These are phyloP conservation scores for Brenthis ino DNA, from an alignment of 2,888 invertebrate species.

Conservation along the genomic window DNA sequence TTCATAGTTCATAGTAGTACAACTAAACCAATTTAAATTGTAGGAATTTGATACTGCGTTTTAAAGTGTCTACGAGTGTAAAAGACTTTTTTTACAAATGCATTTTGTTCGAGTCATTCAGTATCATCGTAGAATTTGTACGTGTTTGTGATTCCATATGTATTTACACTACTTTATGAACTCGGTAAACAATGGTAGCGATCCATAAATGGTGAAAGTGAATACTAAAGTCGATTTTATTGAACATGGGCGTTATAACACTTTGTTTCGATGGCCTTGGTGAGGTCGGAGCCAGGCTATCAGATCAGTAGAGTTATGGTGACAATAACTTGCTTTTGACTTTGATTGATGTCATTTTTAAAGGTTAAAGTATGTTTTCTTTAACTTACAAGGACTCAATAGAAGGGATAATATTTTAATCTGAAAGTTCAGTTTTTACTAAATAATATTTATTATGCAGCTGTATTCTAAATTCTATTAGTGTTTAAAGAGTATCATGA, in stretches of 20 bases:
- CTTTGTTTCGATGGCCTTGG: slow-evolving; percentile 40
- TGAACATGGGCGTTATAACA: slow-evolving; percentile 41
- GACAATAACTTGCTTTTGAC: slow-evolving; percentile 28
- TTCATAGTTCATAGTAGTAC: neutral
- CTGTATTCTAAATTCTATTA: neutral
- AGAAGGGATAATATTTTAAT: neutral
- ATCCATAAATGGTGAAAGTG: slow-evolving; percentile 46
- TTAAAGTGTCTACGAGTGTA: slow-evolving; percentile 1
- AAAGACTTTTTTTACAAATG: neutral
- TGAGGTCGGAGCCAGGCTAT: slow-evolving; percentile 15
- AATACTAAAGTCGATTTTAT: slow-evolving; percentile 45
- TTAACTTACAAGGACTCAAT: neutral
- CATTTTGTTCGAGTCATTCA: slow-evolving; percentile 19
- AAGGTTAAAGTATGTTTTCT: slow-evolving; percentile 21
- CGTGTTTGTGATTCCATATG: slow-evolving; percentile 44
- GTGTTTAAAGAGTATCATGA: neutral
- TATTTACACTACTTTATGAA: slow-evolving; percentile 48
- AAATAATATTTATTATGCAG: neutral
- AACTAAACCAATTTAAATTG: neutral
- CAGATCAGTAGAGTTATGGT: slow-evolving; percentile 36
- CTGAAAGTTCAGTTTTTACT: neutral
- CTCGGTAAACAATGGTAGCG: slow-evolving; percentile 46
- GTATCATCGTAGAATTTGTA: slow-evolving; percentile 46
- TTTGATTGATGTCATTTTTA: slow-evolving; percentile 31
- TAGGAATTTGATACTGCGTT: slow-evolving; percentile 11